A percentile compares a stretch with the other conserved stretches of the same genome.
phyloP scores from a whole-genome alignment of 2,113 vertebrate genomes.

The Burhinus oedicnemus region DNA sequence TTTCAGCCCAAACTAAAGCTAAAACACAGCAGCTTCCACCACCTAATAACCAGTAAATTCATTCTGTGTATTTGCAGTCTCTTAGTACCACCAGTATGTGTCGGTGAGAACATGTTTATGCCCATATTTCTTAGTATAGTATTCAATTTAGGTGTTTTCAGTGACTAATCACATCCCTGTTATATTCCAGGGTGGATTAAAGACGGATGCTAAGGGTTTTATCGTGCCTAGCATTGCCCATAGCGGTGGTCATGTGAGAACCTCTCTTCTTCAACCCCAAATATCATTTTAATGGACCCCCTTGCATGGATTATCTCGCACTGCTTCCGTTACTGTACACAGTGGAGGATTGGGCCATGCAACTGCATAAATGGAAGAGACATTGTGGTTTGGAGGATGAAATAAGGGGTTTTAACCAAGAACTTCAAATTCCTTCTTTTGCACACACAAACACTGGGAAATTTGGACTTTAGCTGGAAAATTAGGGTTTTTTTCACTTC shows the following conservation, averaged over 20 bases:
- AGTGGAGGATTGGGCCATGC: neutral
- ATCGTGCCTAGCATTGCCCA: neutral
- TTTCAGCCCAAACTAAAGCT: neutral
- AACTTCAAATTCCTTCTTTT: neutral
- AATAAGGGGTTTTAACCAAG: neutral
- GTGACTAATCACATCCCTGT: neutral
- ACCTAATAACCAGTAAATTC: neutral
- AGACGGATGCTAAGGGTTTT: neutral
- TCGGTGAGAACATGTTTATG: neutral
- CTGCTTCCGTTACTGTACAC: accelerated
- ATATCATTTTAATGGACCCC: neutral
- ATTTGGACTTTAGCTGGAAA: neutral
- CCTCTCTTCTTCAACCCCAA: neutral
- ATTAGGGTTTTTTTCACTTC: neutral
- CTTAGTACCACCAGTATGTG: neutral
- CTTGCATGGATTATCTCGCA: neutral
- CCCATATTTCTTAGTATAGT: neutral
- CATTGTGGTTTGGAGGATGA: neutral
- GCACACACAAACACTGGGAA: neutral
- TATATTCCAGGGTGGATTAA: neutral
- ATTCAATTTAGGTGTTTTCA: neutral
- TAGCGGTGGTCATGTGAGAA: neutral
- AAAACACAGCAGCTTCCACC: neutral
- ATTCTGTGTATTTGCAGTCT: neutral
- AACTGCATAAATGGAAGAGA: neutral